Base-by-base conservation (phyloP, 2,113 vertebrate genomes). In the Sinocyclocheilus maitianheensis region DNA sequence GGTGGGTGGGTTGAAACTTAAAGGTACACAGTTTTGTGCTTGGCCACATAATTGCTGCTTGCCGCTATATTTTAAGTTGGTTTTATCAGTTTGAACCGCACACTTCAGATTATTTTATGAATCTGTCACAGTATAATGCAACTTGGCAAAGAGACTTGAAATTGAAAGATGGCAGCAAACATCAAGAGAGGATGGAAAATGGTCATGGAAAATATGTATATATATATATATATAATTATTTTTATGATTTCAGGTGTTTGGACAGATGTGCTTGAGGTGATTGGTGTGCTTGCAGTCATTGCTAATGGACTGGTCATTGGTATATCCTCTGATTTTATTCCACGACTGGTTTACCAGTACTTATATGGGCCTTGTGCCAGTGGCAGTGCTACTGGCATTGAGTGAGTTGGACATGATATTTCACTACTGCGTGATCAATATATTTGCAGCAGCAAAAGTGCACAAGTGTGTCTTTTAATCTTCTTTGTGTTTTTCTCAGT, bases 261-360 rank as follows among this genome's bases (percentile, higher is more conserved):
- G 98, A 99, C 97, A 0, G 96, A 96, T 75, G 97, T 99, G 89
- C 93, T 99, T 84, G 97, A 99, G 93, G 97, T 96, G 83, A 98
- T 99, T 20, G 97, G 97, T 84, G 97, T 99, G 89, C 93, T 99
- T 80, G 97, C 98, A 0, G 98, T 99, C 81, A 99, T 99, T 90
- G 99, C 98, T 88, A 99, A 99, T 30, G 98, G 97, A 20, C 97
- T 99, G 89, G 98, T 99, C 88, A 99, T 99, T 86, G 98, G 97
- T 0, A 96, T 99, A 85, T 97, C 98, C 43, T 99, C 98, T 0
- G 98, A 99, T 93, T 99, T 99, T 89, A 99, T 99, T 90, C 98
- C 98, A 88, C 97, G 97, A 46, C 94, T 99, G 83, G 97, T 99
- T 87, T 99, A 98, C 63, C 96, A 96, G 65, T 99, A 98, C 91